Base-by-base conservation (phyloP, 2,113 vertebrate genomes). In the Muntiacus reevesi region DNA sequence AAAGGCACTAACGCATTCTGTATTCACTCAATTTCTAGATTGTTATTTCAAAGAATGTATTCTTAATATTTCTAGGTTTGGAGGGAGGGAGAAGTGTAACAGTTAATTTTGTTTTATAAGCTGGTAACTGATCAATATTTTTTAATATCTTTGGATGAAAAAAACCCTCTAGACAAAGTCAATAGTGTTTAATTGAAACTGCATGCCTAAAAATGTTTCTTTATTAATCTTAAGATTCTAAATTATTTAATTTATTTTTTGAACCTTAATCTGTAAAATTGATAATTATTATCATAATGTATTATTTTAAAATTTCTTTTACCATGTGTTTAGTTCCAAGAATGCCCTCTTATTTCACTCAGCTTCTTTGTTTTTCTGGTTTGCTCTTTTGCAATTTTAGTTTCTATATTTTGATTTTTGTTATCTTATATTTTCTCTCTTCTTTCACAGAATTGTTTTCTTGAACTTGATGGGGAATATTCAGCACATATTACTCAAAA, bases 191-290 rank as follows among this genome's bases (percentile, higher is more conserved):
- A 79, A 62, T 27, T 25, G 33, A 43, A 3, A 62, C 17, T 6
- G 25, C 13, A 33, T 62, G 57, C 76, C 71, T 52, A 52, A 94
- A 30, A 62, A 52, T 62, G 74, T 12, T 78, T 17, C 16, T 64
- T 78, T 60, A 62, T 62, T 78, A 87, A 10, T 79, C 57, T 84
- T 93, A 76, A 60, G 21, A 23, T 87, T 17, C 30, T 78, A 30
- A 30, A 79, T 33, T 28, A 21, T 76, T 62, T 84, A 55, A 57
- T 85, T 93, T 67, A 67, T 67, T 87, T 87, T 86, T 33, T 76
- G 33, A 76, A 50, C 54, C 17, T 59, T 86, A 23, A 76, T 78
- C 82, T 86, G 59, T 78, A 57, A 76, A 57, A 89, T 78, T 50
- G 40, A 28, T 28, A 11, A 71, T 10, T 67, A 67, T 11, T 62